These are phyloP conservation scores for Platichthys stellatus DNA, from an alignment of 2,113 vertebrate genomes.

Conservation along the genomic window DNA sequence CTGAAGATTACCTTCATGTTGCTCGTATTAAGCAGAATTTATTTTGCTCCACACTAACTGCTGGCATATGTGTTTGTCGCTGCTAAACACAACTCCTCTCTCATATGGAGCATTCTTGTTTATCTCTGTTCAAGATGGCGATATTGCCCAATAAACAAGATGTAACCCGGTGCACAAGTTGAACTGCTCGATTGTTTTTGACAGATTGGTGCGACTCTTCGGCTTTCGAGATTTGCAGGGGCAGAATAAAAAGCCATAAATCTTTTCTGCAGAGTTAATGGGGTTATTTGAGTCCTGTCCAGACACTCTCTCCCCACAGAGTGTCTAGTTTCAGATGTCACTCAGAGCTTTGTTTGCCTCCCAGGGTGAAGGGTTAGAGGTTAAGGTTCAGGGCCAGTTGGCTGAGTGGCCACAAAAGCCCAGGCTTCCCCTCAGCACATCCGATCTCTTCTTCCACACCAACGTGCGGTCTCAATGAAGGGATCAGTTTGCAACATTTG, in stretches of 20 bases:
- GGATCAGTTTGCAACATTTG: constrained; percentile 73
- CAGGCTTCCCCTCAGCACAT: constrained; percentile 78
- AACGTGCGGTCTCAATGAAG: constrained; percentile 62
- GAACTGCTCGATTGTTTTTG: constrained; percentile 67
- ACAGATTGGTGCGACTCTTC: constrained; percentile 57
- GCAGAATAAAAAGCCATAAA: constrained; percentile 73
- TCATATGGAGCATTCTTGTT: constrained; percentile 55
- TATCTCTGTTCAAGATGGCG: constrained; percentile 57
- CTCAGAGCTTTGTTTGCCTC: constrained; percentile 83
- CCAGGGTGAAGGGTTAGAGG: constrained; percentile 82
- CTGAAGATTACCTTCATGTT: constrained; percentile 54
- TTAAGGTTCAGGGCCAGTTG: constrained; percentile 83
- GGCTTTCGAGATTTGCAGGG: constrained; percentile 52
- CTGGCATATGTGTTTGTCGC: constrained; percentile 48
- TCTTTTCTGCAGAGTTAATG: constrained; percentile 80
- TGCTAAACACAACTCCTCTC: constrained; percentile 56
- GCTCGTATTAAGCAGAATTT: constrained; percentile 57
- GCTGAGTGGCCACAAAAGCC: constrained; percentile 82
- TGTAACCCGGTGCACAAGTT: constrained; percentile 58
- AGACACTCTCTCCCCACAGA: constrained; percentile 82
- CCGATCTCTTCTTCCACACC: constrained; percentile 74
- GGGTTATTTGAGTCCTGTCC: constrained; percentile 81
- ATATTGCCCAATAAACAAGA: constrained; percentile 62
- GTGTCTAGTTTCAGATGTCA: constrained; percentile 84
- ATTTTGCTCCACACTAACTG: constrained; percentile 49